Evolutionary conservation across 2,888 invertebrate species (phyloP), one percentile per base, ranked within the genome.

Genomic region (Heliconius charithonia): DNA sequence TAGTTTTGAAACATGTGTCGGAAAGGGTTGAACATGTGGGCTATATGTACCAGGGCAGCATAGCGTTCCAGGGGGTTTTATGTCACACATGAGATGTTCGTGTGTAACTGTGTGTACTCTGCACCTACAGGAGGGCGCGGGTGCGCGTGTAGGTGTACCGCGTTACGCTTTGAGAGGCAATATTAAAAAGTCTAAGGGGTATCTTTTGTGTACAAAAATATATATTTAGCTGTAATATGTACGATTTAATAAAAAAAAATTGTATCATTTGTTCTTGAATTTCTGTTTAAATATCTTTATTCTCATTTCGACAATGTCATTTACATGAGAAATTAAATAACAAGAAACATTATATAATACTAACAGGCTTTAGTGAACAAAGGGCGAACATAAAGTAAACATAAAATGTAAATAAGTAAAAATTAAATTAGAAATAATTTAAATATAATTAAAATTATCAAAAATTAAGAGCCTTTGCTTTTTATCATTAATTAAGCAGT

Each of bases 11-110:
- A 27, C 32, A 90, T 89, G 90, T 91, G 90, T 88, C 87, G 84
- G 87, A 91, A 94, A 94, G 94, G 94, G 95, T 94, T 94, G 92
- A 92, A 92, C 95, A 93, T 94, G 94, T 94, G 93, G 91, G 93
- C 93, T 93, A 92, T 87, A 89, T 91, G 90, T 90, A 95, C 93
- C 88, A 95, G 93, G 93, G 85, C 80, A 84, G 78, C 92, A 95
- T 86, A 86, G 84, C 77, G 76, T 79, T 82, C 79, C 80, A 83
- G 85, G 89, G 89, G 91, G 82, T 88, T 78, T 82, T 85, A 83
- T 83, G 85, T 88, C 92, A 93, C 93, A 93, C 89, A 87, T 93
- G 93, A 81, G 85, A 85, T 86, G 85, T 83, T 84, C 84, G 88
- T 85, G 86, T 88, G 88, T 88, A 85, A 83, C 84, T 79, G 41